phyloP scores from a whole-genome alignment of 1,140 invertebrate genomes.

The Papilio xuthus region DNA sequence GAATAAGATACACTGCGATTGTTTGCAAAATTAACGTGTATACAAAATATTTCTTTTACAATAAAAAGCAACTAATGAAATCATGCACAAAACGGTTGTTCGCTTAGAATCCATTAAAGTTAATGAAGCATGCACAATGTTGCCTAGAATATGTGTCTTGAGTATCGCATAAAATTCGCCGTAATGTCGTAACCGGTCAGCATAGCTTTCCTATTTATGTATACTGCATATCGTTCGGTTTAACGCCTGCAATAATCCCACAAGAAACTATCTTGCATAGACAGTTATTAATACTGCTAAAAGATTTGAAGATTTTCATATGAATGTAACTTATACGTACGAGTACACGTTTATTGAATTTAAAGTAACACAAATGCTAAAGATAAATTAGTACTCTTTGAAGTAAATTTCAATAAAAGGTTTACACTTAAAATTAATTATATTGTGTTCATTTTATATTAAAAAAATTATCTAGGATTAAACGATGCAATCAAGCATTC shows the following conservation, averaged over 20 bases:
- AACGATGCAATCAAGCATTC: background rate
- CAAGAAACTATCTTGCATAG: conserved; percentile 19
- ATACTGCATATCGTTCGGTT: conserved; percentile 17
- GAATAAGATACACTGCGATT: background rate
- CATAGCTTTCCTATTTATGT: conserved; percentile 20
- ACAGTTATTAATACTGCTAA: background rate
- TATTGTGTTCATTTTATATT: too few relatives aligned
- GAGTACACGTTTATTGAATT: background rate
- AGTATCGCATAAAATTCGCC: conserved; percentile 22
- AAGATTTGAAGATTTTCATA: background rate
- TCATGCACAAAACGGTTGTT: background rate
- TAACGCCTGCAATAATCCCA: conserved; percentile 17
- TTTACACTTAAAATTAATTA: background rate
- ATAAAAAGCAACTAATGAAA: background rate
- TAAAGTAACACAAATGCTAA: too few relatives aligned
- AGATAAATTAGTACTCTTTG: too few relatives aligned
- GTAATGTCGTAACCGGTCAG: conserved; percentile 21
- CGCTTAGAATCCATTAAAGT: conserved; percentile 13
- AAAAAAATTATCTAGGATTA: too few relatives aligned
- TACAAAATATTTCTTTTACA: background rate
- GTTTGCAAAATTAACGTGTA: background rate
- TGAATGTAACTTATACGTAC: too few relatives aligned
- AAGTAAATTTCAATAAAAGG: too few relatives aligned
- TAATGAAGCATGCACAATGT: conserved; percentile 19
- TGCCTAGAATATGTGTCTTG: conserved; percentile 9